Percentiles rank a stretch among this genome's conserved stretches.
Conservation (phyloP, 2,797 vertebrate genomes). For the Sebastes taczanowskii region DNA sequence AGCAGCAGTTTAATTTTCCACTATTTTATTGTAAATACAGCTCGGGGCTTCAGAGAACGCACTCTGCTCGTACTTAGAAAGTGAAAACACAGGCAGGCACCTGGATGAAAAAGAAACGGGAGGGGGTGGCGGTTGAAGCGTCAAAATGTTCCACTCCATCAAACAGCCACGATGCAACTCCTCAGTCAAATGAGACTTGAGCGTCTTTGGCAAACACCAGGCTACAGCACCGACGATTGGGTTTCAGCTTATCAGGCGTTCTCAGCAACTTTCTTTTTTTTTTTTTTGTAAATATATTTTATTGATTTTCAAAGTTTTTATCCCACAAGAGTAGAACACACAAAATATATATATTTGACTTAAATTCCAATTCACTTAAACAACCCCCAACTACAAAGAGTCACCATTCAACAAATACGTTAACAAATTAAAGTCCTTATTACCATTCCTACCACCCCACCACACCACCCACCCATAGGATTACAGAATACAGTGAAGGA, state of each 20-base stretch:
- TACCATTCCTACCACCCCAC: no score
- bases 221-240: slow-evolving; percentile 3
- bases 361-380: no score
- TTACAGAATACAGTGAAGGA: no score
- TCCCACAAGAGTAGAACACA: no score
- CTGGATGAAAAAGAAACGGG: slow-evolving; percentile 11
- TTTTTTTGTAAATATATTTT: not conserved
- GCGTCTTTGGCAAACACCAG: slow-evolving; percentile 32
- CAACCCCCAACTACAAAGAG: no score
- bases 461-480: no score
- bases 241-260: slow-evolving; percentile 38
- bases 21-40: slow-evolving; percentile 71
- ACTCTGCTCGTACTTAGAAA: slow-evolving; percentile 31
- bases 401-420: no score
- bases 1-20: slow-evolving; percentile 61
- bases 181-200: slow-evolving; percentile 2
- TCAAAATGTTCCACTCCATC: slow-evolving; percentile 41
- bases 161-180: slow-evolving; percentile 35
- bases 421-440: no score
- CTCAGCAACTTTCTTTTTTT: not conserved
- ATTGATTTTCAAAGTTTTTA: no score
- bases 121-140: not conserved
- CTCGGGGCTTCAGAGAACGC: slow-evolving; percentile 17
- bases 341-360: no score
- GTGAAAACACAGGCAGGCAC: slow-evolving; percentile 57